These are phyloP conservation scores for Gymnoscopelus braueri DNA, from an alignment of 2,797 vertebrate species.

Conservation along the genomic window DNA sequence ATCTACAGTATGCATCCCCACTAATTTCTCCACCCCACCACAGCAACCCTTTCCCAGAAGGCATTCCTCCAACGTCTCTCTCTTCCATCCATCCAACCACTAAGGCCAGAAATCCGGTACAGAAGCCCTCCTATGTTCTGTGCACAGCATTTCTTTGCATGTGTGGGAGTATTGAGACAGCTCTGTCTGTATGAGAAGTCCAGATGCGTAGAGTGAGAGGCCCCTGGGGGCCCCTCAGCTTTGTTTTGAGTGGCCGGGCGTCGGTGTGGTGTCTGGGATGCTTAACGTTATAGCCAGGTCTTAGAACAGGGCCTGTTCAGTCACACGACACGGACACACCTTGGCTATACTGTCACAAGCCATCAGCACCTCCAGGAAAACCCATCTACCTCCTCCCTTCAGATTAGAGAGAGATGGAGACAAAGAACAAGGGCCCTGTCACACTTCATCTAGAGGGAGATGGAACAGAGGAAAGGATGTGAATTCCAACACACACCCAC, in stretches of 20 bases:
- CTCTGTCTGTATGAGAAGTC: background rate
- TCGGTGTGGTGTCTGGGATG: background rate
- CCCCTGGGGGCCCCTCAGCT: background rate
- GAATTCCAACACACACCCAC: too few relatives aligned
- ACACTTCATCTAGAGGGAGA: constrained; percentile 37
- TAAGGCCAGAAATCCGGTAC: too few relatives aligned
- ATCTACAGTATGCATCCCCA: too few relatives aligned
- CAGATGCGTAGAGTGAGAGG: background rate
- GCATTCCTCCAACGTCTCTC: too few relatives aligned
- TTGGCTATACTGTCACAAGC: constrained; percentile 42
- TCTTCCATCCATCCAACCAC: too few relatives aligned
- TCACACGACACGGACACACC: constrained; percentile 14
- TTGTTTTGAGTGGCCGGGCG: constrained; percentile 14
- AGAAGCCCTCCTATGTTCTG: too few relatives aligned
- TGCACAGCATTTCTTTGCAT: background rate
- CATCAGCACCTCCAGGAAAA: constrained; percentile 35
- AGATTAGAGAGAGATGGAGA: too few relatives aligned
- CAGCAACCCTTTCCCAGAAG: too few relatives aligned
- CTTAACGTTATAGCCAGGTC: constrained; percentile 32
- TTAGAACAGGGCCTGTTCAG: constrained; percentile 40
- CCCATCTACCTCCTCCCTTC: constrained; percentile 17
- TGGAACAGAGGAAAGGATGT: background rate
- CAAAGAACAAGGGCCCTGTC: background rate
- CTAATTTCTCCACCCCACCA: too few relatives aligned
- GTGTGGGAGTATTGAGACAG: background rate